Base-by-base conservation (phyloP, 2,888 invertebrate genomes). In the Ophonus ardosiacus region DNA sequence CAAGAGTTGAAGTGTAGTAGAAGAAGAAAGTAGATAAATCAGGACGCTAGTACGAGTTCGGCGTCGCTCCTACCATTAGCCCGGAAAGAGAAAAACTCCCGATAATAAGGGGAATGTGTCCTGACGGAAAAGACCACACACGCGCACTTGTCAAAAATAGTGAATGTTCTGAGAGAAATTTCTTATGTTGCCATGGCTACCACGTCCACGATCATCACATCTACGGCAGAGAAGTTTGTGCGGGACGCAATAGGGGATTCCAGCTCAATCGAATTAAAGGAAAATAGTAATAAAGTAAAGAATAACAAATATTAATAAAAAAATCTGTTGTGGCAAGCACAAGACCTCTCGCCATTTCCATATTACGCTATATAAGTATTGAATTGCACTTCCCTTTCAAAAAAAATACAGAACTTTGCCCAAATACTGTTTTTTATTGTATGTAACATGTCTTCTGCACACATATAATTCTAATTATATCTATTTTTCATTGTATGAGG, bases 11-110 rank as follows among this genome's bases (percentile, higher is more conserved):
- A 65, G 65, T 74, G 43, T 43, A 43, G 43, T 51, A 43, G 71
- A 18, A 43, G 71, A 74, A 78, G 65, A 21, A 81, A 65, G 63
- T 43, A 61, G 61, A 81, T 81, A 81, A 81, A 81, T 81, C 81
- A 81, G 61, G 2, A 15, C 40, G 38, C 15, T 21, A 21, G 15
- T 7, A 31, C 18, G 68, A 68, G 38, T 7, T 10, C 38, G 21
- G 71, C 71, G 38, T 31, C 71, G 40, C 43, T 56, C n/a, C 57
- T 7, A 61, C 79, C 61, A 79, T 57, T 79, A 79, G 79, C 40
- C 17, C 38, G 6, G 59, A 17, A 59, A 59, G 31, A 56, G 31
- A 59, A 57, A 57, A 78, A 24, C 59, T 79, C 38, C n/a, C 79
- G 61, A 59, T 79, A 79, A 79, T 79, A 59, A 79, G 40, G 79